Conservation (phyloP, 2,888 invertebrate genomes). For the Tetheella fluctuosa region DNA sequence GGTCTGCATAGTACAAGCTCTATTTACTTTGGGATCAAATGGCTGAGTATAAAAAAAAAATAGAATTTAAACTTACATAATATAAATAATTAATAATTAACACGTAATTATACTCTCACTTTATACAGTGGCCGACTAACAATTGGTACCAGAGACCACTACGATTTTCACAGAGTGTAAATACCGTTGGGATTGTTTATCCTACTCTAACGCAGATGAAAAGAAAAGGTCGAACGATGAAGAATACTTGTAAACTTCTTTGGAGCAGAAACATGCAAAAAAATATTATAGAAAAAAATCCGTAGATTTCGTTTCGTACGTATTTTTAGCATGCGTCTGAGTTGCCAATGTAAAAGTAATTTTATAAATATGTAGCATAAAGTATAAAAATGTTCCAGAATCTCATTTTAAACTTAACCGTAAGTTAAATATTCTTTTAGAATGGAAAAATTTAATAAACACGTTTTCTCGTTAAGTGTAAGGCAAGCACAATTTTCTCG, state of each 20-base stretch:
- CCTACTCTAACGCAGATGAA: background rate
- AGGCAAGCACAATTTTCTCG: background rate
- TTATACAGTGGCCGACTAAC: background rate
- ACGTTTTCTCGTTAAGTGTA: background rate
- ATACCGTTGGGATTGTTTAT: constrained; percentile 5
- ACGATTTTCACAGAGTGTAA: background rate
- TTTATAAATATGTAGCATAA: no score
- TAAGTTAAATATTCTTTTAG: background rate
- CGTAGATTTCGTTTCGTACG: background rate
- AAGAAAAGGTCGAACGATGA: background rate
- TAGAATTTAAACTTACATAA: no score
- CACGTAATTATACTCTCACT: no score
- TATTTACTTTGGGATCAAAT: no score
- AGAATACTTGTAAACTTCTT: background rate
- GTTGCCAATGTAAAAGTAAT: background rate
- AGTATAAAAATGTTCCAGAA: no score
- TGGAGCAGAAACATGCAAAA: background rate
- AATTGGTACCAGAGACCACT: background rate
- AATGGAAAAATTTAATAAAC: background rate
- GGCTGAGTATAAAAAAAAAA: no score
- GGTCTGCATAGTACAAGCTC: no score
- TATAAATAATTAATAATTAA: background rate
- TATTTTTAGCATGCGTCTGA: background rate
- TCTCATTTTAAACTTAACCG: no score
- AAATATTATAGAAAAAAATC: no score